A percentile compares a stretch with the other conserved stretches of the same genome.
These are phyloP conservation scores for Carduelis carduelis DNA, from an alignment of 2,797 vertebrate species.

Conservation along the genomic window DNA sequence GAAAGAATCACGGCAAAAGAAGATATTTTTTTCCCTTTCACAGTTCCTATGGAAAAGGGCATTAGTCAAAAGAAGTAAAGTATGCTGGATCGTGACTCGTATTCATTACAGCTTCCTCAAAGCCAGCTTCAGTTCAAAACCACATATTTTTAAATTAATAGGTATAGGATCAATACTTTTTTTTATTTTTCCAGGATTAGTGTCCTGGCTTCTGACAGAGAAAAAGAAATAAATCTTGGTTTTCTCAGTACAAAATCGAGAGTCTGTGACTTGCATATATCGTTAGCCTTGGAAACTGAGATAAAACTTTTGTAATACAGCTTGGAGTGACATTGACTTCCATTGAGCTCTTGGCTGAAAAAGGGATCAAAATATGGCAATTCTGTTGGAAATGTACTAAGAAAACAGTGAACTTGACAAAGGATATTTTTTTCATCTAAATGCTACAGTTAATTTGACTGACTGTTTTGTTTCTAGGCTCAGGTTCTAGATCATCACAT, in stretches of 20 bases:
- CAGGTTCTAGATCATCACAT: background rate
- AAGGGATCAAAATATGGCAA: background rate
- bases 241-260: background rate
- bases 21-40: background rate
- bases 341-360: background rate
- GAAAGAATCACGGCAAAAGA: background rate
- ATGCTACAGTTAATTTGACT: background rate
- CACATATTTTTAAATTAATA: constrained; percentile 34
- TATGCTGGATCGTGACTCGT: background rate
- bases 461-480: background rate
- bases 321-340: background rate
- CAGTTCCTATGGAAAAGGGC: constrained; percentile 16
- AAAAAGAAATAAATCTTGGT: background rate
- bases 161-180: background rate
- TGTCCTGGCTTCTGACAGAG: background rate
- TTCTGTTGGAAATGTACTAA: background rate
- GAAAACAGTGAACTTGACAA: background rate
- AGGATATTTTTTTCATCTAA: background rate
- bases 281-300: background rate
- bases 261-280: background rate
- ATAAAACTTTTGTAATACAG: background rate
- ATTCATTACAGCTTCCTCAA: constrained; percentile 23
- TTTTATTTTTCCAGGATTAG: background rate
- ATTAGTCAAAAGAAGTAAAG: constrained; percentile 11
- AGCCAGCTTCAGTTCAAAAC: constrained; percentile 19